A percentile compares a stretch with the other conserved stretches of the same genome.
phyloP scores from a whole-genome alignment of 2,888 invertebrate species.

The Notodromas monacha region DNA sequence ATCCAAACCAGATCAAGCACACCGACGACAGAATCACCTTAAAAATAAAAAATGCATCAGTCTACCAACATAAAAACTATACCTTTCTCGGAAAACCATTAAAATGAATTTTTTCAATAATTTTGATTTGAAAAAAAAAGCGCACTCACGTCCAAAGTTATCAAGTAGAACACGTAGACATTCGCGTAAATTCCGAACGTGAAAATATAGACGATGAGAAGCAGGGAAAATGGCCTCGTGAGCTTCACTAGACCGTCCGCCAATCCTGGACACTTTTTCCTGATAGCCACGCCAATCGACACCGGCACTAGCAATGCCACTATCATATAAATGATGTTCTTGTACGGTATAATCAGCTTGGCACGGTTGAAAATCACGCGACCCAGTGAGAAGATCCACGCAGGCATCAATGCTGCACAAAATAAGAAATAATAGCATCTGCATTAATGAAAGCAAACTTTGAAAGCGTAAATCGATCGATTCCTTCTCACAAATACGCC shows the following conservation, averaged over 20 bases:
- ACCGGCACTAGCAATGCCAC: conserved; percentile 41
- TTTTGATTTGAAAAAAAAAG: neutral
- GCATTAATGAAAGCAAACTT: too few relatives aligned
- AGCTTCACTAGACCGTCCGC: conserved; percentile 37
- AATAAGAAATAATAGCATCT: conserved; percentile 9
- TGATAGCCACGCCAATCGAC: conserved; percentile 29
- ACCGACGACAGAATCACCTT: conserved; percentile 47
- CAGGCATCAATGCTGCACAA: conserved; percentile 40
- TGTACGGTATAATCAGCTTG: conserved; percentile 39
- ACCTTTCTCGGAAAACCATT: too few relatives aligned
- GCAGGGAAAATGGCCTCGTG: conserved; percentile 46
- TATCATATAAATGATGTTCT: conserved; percentile 36
- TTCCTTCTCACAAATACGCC: too few relatives aligned
- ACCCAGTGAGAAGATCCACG: conserved; percentile 66
- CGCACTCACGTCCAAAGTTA: conserved; percentile 42
- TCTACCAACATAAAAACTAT: conserved; percentile 7
- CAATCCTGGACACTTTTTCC: conserved; percentile 30
- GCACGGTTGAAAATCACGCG: conserved; percentile 33
- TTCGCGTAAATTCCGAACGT: conserved; percentile 63
- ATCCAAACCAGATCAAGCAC: conserved; percentile 49
- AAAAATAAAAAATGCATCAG: conserved; percentile 11
- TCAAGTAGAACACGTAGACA: conserved; percentile 50
- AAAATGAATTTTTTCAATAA: neutral
- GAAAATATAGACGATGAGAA: conserved; percentile 46
- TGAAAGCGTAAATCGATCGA: too few relatives aligned